Evolutionary conservation across 1,140 invertebrate species (phyloP).

Genomic region (Bombus polaris): DNA sequence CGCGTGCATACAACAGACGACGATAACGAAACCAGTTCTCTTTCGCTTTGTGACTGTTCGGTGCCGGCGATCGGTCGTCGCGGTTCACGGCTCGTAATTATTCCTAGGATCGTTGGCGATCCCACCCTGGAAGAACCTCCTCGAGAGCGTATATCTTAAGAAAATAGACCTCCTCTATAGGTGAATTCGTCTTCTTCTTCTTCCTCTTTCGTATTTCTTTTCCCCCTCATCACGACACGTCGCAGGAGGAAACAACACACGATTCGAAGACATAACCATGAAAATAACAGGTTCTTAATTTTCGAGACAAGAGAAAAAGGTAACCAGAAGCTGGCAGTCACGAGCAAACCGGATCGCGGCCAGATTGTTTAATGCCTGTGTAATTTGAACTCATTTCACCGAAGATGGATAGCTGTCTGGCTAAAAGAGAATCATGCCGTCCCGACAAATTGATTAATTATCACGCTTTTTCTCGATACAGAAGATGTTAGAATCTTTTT

Average conservation of each 20-base stretch:
- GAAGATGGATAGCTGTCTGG: conserved; percentile 1
- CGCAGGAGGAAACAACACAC: background rate
- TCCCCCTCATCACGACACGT: background rate
- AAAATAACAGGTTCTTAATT: conserved; percentile 30
- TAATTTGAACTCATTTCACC: conserved; percentile 34
- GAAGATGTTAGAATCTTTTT: background rate
- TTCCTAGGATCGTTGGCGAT: background rate
- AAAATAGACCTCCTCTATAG: background rate
- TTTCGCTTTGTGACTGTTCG: conserved; percentile 32
- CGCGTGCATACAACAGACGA: conserved; percentile 29
- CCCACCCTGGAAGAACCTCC: background rate
- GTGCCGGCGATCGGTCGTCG: conserved; percentile 33
- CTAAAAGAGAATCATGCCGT: background rate
- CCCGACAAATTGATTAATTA: conserved; percentile 27
- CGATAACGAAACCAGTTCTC: conserved; percentile 69
- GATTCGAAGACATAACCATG: background rate
- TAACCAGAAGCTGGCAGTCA: background rate
- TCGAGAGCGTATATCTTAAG: background rate
- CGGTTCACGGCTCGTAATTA: conserved; percentile 22
- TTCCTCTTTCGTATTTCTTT: background rate
- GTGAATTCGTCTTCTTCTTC: background rate
- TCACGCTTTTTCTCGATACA: background rate
- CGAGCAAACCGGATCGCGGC: conserved; percentile 15
- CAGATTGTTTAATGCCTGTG: conserved; percentile 25
- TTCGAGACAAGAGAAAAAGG: background rate